Conservation (phyloP, 2,113 vertebrate species). For the Nothobranchius furzeri region DNA sequence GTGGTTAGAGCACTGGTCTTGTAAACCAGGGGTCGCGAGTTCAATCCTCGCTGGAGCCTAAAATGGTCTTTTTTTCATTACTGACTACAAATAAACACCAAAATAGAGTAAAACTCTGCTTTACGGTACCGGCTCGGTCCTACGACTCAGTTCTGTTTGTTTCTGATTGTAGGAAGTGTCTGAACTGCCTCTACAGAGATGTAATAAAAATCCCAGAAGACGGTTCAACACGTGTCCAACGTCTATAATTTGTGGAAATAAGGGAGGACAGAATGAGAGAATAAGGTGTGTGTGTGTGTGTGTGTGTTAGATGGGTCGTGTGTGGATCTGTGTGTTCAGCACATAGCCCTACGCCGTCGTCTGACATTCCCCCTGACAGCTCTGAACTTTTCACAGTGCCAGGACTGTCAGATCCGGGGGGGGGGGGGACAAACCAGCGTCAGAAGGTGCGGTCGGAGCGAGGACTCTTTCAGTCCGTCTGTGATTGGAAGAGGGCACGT, state of each 20-base stretch:
- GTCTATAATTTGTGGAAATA: constrained; percentile 16
- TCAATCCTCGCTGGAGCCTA: constrained; percentile 53
- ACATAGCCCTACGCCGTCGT: constrained; percentile 74
- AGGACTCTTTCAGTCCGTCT: constrained; percentile 37
- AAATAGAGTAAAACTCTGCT: not conserved
- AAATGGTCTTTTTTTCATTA: not conserved
- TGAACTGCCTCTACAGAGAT: too few species aligned
- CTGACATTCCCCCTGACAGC: constrained; percentile 94
- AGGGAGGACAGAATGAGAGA: constrained; percentile 11
- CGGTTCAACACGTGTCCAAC: constrained; percentile 1
- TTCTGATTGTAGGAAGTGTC: too few species aligned
- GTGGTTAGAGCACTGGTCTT: constrained; percentile 70
- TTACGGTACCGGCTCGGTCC: not conserved
- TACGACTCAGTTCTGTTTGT: too few species aligned
- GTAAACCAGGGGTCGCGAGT: constrained; percentile 57
- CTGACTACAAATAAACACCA: not conserved
- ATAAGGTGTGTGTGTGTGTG: constrained; percentile 5
- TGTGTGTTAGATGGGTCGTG: not conserved
- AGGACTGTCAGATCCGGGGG: constrained; percentile 76
- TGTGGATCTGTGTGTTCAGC: constrained; percentile 53
- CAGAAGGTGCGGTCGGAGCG: constrained; percentile 58
- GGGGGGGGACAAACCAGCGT: constrained; percentile 68
- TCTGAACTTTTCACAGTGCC: constrained; percentile 93
- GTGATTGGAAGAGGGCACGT: constrained; percentile 23
- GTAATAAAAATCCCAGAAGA: too few species aligned